Conservation (phyloP, 2,797 vertebrate genomes). For the Sebastes miniatus region DNA sequence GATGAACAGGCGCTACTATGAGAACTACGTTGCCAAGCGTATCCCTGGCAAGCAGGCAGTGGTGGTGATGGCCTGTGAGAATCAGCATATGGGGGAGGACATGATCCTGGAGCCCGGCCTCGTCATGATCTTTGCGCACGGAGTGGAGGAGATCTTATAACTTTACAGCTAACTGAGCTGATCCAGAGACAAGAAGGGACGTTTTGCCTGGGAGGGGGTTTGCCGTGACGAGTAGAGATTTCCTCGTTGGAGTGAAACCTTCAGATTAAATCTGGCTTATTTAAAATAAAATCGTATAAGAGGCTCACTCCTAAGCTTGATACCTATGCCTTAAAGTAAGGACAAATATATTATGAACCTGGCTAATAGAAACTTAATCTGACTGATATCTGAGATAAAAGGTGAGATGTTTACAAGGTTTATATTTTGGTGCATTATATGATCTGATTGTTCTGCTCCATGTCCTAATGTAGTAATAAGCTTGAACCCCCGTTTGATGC, state of each 20-base stretch:
- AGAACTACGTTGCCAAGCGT: conserved; percentile 98
- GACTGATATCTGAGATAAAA: conserved; percentile 57
- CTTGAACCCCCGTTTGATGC: conserved; percentile 62
- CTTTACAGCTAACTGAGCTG: conserved; percentile 29
- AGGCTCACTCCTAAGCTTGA: conserved; percentile 60
- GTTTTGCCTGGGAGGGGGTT: conserved; percentile 41
- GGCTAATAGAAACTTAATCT: conserved; percentile 65
- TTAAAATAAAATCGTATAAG: conserved; percentile 49
- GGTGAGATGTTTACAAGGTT: conserved; percentile 76
- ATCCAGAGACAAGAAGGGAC: conserved; percentile 48
- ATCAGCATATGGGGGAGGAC: conserved; percentile 99
- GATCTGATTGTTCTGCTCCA: conserved; percentile 76
- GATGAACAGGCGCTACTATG: conserved; percentile 98
- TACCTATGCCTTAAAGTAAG: conserved; percentile 80
- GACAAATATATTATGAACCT: conserved; percentile 64
- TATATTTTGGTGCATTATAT: conserved; percentile 76
- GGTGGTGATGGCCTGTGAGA: conserved; percentile 98
- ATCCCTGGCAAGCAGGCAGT: conserved; percentile 98
- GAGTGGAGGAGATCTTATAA: conserved; percentile 94
- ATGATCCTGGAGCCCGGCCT: conserved; percentile 98
- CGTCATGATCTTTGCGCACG: conserved; percentile 98
- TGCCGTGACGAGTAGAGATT: conserved; percentile 35
- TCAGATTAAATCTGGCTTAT: conserved; percentile 60
- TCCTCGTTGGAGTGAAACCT: conserved; percentile 36
- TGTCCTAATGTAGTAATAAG: conserved; percentile 56